Conservation (phyloP, 2,888 invertebrate genomes). For the Ceraclea dissimilis region DNA sequence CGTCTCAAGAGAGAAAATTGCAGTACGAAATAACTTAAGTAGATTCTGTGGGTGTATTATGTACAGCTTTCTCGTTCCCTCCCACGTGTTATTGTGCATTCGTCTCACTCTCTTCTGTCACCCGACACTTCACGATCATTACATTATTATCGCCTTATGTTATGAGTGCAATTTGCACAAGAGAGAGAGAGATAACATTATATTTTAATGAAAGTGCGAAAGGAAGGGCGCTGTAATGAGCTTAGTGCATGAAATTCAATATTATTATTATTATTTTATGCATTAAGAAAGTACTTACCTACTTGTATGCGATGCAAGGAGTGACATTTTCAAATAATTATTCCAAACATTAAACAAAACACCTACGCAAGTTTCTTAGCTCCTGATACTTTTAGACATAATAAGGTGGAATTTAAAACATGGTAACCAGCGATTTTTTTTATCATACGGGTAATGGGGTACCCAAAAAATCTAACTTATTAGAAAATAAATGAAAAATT, state of each 20-base stretch:
- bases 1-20: background rate
- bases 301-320: background rate
- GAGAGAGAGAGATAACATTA: background rate
- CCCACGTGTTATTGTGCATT: background rate
- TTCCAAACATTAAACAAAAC: background rate
- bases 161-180: background rate
- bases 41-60: background rate
- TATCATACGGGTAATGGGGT: no score
- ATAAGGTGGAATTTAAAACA: background rate
- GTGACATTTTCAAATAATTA: background rate
- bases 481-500: no score
- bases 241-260: background rate
- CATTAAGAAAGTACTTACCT: background rate
- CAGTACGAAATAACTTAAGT: background rate
- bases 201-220: background rate
- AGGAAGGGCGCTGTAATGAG: background rate
- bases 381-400: background rate
- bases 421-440: background rate
- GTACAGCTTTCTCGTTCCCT: background rate
- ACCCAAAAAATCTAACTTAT: no score
- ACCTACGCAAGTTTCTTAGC: background rate
- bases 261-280: background rate
- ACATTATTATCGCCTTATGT: conserved; percentile 11
- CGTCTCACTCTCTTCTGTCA: conserved; percentile 20
- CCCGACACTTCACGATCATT: conserved; percentile 36